These are phyloP conservation scores for Pithys albifrons DNA, from an alignment of 2,113 vertebrate genomes.

Conservation along the genomic window DNA sequence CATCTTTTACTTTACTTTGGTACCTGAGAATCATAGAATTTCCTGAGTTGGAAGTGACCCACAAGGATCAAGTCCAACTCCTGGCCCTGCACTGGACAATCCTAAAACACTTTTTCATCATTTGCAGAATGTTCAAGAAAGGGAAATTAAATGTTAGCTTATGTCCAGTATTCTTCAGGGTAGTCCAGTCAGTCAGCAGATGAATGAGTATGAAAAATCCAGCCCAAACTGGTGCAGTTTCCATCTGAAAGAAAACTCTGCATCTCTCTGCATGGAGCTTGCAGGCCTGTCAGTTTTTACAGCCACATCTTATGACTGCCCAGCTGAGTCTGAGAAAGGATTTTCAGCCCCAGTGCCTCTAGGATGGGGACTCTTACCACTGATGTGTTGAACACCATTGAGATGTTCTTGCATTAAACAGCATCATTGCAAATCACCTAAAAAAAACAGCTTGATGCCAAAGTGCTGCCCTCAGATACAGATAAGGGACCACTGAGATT, in stretches of 20 bases:
- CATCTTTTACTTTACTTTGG: background rate
- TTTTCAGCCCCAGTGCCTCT: background rate
- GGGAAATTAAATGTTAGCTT: background rate
- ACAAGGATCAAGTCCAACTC: background rate
- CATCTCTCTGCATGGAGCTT: background rate
- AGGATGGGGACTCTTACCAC: background rate
- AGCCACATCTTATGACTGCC: background rate
- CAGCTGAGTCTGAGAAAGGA: background rate
- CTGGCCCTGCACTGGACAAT: background rate
- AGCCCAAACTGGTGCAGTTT: background rate
- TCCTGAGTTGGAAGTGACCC: background rate
- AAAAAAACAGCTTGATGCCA: background rate
- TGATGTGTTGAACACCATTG: accelerated
- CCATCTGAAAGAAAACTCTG: background rate
- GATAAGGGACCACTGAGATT: background rate
- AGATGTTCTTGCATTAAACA: background rate
- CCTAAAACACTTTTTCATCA: accelerated
- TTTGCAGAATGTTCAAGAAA: background rate
- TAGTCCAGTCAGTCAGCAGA: background rate
- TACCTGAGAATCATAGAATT: background rate
- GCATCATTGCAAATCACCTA: background rate
- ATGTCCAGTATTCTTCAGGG: background rate
- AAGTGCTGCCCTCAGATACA: accelerated
- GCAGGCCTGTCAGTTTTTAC: background rate
- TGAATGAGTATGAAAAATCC: background rate